These are phyloP conservation scores for Buphagus erythrorhynchus DNA, from an alignment of 2,797 vertebrate genomes.

Conservation along the genomic window DNA sequence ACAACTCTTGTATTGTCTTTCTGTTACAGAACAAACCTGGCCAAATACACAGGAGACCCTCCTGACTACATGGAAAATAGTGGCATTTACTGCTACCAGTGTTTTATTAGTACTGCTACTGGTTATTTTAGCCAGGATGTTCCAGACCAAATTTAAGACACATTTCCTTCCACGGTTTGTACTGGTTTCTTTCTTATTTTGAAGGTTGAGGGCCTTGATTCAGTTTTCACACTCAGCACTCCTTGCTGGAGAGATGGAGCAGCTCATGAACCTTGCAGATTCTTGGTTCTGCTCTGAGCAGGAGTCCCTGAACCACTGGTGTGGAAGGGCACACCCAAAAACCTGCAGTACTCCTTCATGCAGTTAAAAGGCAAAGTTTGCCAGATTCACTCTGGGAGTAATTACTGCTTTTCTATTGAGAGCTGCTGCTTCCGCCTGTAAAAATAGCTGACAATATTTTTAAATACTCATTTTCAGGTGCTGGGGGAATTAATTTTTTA, in stretches of 20 bases:
- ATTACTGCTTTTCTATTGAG: background rate
- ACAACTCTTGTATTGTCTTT: background rate
- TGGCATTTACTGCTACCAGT: slow-evolving; percentile 86
- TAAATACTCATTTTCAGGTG: slow-evolving; percentile 1
- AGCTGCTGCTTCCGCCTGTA: background rate
- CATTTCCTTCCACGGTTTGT: slow-evolving; percentile 83
- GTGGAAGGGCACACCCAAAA: background rate
- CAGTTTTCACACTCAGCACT: background rate
- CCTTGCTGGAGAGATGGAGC: background rate
- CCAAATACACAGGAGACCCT: slow-evolving; percentile 83
- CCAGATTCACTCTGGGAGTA: background rate
- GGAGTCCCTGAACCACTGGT: background rate
- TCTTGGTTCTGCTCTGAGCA: background rate
- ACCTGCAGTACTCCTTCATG: background rate
- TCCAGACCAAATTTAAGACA: slow-evolving; percentile 87
- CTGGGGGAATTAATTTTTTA: slow-evolving; percentile 34
- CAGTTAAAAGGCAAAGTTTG: background rate
- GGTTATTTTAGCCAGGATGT: slow-evolving; percentile 85
- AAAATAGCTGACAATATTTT: slow-evolving; percentile 41
- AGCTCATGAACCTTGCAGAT: background rate
- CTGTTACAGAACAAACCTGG: slow-evolving; percentile 81
- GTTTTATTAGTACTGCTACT: slow-evolving; percentile 85
- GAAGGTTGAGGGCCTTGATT: background rate
- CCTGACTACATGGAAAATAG: slow-evolving; percentile 88
- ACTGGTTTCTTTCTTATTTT: background rate